A percentile compares a stretch with the other conserved stretches of the same genome.
Conservation (phyloP, 1,140 invertebrate species). For the Berghia stephanieae region DNA sequence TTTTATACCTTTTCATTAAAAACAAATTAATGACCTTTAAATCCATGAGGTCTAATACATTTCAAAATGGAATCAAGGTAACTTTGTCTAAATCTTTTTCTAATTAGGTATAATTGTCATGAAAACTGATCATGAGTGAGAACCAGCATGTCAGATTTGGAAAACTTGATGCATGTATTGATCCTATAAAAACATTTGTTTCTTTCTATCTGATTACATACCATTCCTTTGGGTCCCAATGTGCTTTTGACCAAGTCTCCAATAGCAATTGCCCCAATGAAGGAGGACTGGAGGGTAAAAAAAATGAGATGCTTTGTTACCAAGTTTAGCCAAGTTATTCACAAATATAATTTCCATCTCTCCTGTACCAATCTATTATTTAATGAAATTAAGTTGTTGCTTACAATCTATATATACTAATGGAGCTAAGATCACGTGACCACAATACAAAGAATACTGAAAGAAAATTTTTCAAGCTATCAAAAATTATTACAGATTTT, state of each 20-base stretch:
- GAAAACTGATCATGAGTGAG: too few species aligned
- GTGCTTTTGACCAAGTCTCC: conserved; percentile 98
- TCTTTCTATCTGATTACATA: conserved; percentile 45
- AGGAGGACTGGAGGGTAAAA: conserved; percentile 77
- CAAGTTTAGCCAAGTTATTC: neutral
- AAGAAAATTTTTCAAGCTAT: too few species aligned
- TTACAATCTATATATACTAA: neutral
- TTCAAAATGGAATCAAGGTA: too few species aligned
- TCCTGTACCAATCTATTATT: neutral
- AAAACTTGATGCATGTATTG: too few species aligned
- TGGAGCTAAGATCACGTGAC: neutral
- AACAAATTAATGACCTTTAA: too few species aligned
- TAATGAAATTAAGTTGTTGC: neutral
- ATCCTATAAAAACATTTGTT: neutral
- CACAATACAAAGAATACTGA: neutral
- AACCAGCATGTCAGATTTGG: too few species aligned
- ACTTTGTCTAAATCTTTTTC: too few species aligned
- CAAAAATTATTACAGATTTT: too few species aligned
- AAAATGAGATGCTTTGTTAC: conserved; percentile 3
- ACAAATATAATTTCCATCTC: neutral
- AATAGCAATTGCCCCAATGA: conserved; percentile 97
- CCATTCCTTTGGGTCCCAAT: conserved; percentile 98
- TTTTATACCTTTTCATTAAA: too few species aligned
- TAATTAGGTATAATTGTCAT: too few species aligned
- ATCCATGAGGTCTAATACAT: too few species aligned